These are phyloP conservation scores for Zeus faber DNA, from an alignment of 2,113 vertebrate genomes.

Conservation along the genomic window DNA sequence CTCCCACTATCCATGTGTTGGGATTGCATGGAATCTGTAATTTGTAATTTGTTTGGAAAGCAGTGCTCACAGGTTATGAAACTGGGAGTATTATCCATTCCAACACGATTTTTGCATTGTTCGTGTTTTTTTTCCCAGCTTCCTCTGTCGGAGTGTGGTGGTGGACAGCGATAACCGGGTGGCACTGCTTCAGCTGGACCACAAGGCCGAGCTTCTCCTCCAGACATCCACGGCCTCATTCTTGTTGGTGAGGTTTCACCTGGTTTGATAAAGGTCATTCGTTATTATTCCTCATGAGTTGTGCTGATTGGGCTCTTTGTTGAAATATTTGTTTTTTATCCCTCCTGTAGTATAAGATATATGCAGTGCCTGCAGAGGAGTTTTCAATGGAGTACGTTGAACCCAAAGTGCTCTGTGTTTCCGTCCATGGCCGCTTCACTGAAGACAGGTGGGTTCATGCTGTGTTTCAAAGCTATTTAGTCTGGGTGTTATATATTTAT, in stretches of 20 bases:
- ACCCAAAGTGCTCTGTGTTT: slow-evolving; percentile 84
- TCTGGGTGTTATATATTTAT: no score
- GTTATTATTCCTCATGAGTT: not conserved
- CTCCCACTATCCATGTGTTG: no score
- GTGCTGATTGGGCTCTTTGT: not conserved
- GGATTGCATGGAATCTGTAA: no score
- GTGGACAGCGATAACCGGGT: slow-evolving; percentile 74
- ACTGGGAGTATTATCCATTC: no score
- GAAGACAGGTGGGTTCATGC: slow-evolving; percentile 62
- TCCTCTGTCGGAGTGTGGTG: slow-evolving; percentile 84
- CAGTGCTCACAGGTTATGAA: no score
- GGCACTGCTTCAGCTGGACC: slow-evolving; percentile 73
- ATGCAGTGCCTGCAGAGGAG: slow-evolving; percentile 79
- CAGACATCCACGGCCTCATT: slow-evolving; percentile 69
- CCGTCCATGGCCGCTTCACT: slow-evolving; percentile 73
- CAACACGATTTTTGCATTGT: no score
- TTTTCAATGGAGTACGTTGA: slow-evolving; percentile 83
- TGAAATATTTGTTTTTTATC: slow-evolving; percentile 1
- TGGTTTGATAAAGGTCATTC: not conserved
- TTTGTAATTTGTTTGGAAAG: no score
- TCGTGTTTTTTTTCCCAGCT: no score
- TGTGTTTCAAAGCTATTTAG: no score
- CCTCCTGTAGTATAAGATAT: slow-evolving; percentile 81
- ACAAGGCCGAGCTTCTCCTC: slow-evolving; percentile 74
- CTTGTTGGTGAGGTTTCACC: slow-evolving; percentile 79